A percentile compares a stretch with the other conserved stretches of the same genome.
These are phyloP conservation scores for Daktulosphaira vitifoliae DNA, from an alignment of 1,140 invertebrate species.

Conservation along the genomic window DNA sequence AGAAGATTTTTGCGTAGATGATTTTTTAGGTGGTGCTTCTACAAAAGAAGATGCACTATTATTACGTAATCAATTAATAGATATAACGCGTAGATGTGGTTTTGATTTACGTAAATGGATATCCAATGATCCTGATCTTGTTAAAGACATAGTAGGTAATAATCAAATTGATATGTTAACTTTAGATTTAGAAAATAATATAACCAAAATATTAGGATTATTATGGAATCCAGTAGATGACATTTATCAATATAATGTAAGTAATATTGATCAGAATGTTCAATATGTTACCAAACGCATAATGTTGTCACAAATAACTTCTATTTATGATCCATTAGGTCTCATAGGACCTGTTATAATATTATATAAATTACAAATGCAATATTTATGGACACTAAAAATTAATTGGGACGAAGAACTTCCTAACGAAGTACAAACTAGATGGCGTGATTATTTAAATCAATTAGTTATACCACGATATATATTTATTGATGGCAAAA, in stretches of 20 bases:
- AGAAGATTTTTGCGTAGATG: constrained; percentile 44
- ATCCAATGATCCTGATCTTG: neutral
- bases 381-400: constrained; percentile 40
- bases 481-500: neutral
- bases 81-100: neutral
- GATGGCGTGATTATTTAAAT: constrained; percentile 32
- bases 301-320: constrained; percentile 40
- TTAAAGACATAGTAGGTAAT: too few species aligned
- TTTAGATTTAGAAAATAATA: neutral
- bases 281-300: too few species aligned
- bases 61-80: neutral
- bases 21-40: neutral
- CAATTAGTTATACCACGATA: constrained; percentile 20
- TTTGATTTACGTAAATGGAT: neutral
- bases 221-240: too few species aligned
- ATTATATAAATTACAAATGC: constrained; percentile 43
- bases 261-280: too few species aligned
- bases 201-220: too few species aligned
- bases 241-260: too few species aligned
- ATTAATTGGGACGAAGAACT: too few species aligned
- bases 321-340: constrained; percentile 45
- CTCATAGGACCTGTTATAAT: constrained; percentile 42
- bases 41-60: neutral
- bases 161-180: too few species aligned
- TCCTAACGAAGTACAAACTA: constrained; percentile 41